Evolutionary conservation across 2,797 vertebrate species (phyloP), one percentile per base, ranked within the genome.

Genomic region (Sebastes steindachneri): DNA sequence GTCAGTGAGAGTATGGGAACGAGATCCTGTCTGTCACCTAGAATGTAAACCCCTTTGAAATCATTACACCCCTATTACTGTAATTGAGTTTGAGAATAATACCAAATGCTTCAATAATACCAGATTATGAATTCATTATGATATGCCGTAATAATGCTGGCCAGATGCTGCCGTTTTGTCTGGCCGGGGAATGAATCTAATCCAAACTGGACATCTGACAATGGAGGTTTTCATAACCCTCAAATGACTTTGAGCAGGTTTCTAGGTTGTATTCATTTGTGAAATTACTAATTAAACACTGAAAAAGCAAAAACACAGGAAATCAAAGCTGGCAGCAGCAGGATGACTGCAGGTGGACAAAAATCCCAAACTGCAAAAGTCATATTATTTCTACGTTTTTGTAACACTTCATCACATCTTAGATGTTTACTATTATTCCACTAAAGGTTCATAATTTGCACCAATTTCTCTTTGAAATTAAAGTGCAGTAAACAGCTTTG

Each of bases 71-170:
- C 85, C 91, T 91, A 90, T 95, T 94, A 95, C 88, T 91, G 89
- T 94, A 93, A 95, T 94, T 95, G 93, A 91, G 77, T 87, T 82
- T 55, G 88, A 93, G 85, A 94, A 95, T 93, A 92, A 93, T 90
- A 92, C 88, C 83, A 88, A 92, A 93, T 90, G 91, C 86, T 79
- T 84, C 86, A 93, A 92, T 93, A 93, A 94, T 88, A 90, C 88
- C 92, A 93, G 94, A 95, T 95, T 95, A 94, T 76, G 73, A 92
- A 87, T 91, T 92, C 91, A 94, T 94, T 92, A 93, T 93, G 90
- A 94, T 93, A 91, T 91, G 88, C 84, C 79, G 29, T 76, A 82
- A 94, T 94, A 94, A 92, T 89, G 82, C 75, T 64, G 88, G 84
- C 92, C 94, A 95, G 94, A 94, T 95, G 94, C 90, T 93, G 82